Evolutionary conservation across 2,797 vertebrate species (phyloP).

Genomic region (Lacerta agilis): DNA sequence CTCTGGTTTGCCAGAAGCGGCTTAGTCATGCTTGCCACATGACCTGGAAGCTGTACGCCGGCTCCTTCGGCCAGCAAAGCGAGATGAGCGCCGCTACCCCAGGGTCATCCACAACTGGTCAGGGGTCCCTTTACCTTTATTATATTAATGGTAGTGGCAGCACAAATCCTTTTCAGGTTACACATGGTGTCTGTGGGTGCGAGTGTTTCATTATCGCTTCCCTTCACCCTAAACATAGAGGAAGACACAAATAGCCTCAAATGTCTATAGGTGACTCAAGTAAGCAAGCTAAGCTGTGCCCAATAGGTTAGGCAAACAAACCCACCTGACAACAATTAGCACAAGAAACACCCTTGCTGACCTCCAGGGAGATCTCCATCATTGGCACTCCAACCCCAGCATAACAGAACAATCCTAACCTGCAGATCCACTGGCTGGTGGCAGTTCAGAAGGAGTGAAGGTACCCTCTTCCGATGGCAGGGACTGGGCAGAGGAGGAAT

Average conservation of each 20-base stretch:
- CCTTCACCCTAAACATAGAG: neutral
- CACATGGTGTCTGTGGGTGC: too few relatives aligned
- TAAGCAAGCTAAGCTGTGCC: neutral
- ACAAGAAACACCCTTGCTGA: neutral
- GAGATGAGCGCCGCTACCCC: too few relatives aligned
- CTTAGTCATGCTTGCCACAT: too few relatives aligned
- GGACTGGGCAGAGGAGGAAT: too few relatives aligned
- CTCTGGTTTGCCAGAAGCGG: too few relatives aligned
- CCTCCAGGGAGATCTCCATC: neutral
- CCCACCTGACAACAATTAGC: neutral
- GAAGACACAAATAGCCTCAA: neutral
- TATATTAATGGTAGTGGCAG: neutral
- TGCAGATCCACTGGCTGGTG: too few relatives aligned
- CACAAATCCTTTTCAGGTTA: neutral
- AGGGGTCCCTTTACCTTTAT: neutral
- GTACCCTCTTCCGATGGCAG: too few relatives aligned
- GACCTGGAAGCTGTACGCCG: too few relatives aligned
- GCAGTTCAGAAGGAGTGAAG: too few relatives aligned
- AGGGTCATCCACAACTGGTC: too few relatives aligned
- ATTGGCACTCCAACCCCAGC: neutral
- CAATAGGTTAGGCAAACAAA: neutral
- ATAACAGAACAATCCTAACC: neutral
- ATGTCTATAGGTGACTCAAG: neutral
- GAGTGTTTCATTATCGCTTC: neutral
- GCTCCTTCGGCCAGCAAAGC: too few relatives aligned